Percentiles rank a stretch among this genome's conserved stretches.
Conservation (phyloP, 2,888 invertebrate species). For the Drosophila anceps region DNA sequence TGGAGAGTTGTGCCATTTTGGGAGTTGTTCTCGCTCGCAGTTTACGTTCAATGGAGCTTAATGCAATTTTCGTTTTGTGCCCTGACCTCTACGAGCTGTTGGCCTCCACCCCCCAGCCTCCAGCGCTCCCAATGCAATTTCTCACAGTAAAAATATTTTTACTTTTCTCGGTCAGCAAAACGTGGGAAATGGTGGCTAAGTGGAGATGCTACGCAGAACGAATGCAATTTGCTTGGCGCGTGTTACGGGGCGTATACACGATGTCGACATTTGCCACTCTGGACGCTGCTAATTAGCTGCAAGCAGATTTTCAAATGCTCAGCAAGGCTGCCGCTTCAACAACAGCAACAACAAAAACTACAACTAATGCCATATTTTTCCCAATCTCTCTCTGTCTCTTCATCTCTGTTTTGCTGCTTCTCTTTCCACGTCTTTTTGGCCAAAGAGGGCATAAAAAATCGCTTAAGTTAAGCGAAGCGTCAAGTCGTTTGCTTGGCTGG, state of each 20-base stretch:
- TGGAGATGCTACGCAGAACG: conserved; percentile 6
- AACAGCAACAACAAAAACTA: neutral
- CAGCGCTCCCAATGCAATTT: conserved; percentile 42
- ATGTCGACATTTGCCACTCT: conserved; percentile 75
- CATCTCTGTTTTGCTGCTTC: neutral
- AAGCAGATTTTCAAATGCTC: conserved; percentile 64
- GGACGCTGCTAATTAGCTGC: conserved; percentile 72
- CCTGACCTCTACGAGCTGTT: conserved; percentile 5
- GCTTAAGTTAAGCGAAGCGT: conserved; percentile 82
- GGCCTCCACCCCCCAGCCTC: neutral
- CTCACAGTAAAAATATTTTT: conserved; percentile 57
- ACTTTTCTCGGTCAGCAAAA: conserved; percentile 20
- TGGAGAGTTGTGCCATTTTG: conserved; percentile 57
- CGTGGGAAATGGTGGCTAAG: conserved; percentile 23
- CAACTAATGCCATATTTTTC: conserved; percentile 54
- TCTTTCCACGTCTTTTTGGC: conserved; percentile 33
- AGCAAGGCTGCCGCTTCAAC: conserved; percentile 11
- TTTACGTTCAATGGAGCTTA: conserved; percentile 69
- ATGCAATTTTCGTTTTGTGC: conserved; percentile 54
- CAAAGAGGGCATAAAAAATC: conserved; percentile 71
- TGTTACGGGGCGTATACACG: conserved; percentile 69
- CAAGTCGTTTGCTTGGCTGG: conserved; percentile 78
- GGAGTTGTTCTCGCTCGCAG: conserved; percentile 31
- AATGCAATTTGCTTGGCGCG: conserved; percentile 68
- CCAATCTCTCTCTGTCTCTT: neutral